A percentile compares a stretch with the other conserved stretches of the same genome.
phyloP scores from a whole-genome alignment of 2,113 vertebrate species.

The Pluvialis apricaria region DNA sequence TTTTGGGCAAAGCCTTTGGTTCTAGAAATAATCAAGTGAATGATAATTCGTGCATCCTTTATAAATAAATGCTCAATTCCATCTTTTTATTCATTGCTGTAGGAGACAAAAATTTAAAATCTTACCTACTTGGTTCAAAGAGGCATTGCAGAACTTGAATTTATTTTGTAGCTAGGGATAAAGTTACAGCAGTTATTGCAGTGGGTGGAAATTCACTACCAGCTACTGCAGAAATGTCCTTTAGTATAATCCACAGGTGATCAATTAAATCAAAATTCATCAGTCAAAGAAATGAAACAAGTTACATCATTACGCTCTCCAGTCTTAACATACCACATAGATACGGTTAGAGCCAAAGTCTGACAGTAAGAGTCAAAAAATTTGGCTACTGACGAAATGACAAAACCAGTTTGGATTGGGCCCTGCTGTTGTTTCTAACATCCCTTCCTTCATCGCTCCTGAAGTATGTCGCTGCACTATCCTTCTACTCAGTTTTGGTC shows the following conservation, averaged over 20 bases:
- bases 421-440: neutral
- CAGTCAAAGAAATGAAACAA: neutral
- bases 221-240: neutral
- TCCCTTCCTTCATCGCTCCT: neutral
- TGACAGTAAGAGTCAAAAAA: neutral
- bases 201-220: neutral
- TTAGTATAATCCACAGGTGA: neutral
- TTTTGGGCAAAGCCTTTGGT: neutral
- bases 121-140: neutral
- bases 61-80: neutral
- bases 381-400: neutral
- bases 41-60: neutral
- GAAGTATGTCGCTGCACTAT: neutral
- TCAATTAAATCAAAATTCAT: neutral
- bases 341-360: neutral
- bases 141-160: neutral
- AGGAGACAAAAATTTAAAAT: neutral
- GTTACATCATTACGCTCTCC: neutral
- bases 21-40: neutral
- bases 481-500: neutral
- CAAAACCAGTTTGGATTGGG: neutral
- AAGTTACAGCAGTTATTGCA: neutral
- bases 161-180: neutral
- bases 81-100: neutral
- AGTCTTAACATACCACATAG: neutral